Base-by-base conservation (phyloP, 2,797 vertebrate species). In the Sciaenops ocellatus region DNA sequence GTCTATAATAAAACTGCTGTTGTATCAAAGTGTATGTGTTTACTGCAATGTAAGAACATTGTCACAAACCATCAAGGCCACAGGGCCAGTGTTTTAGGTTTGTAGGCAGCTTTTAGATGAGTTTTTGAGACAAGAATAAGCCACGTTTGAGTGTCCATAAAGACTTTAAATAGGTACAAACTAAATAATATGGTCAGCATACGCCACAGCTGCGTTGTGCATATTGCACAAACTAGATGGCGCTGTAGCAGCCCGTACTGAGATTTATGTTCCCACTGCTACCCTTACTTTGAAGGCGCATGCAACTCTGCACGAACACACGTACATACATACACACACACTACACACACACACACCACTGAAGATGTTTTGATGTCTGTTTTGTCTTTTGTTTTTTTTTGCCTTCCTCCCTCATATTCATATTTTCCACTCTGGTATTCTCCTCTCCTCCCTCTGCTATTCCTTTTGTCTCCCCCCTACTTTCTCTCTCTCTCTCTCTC, bases 381-480 rank as follows among this genome's bases (percentile, higher is more conserved):
- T 73, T 67, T 64, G 70, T 76, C 54, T 81, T 61, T 8, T 68
- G 7, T 24, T 81, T 73, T 61, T 61, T 63, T n/a, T 38, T 38
- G 34, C 34, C 47, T 52, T 62, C 22, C 20, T 63, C 61, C 68
- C 79, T 83, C 78, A 87, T 80, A 67, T 96, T 96, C 94, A 96
- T 96, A 95, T 69, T 92, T 94, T 89, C 93, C 94, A 94, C 95
- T 96, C 94, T 95, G 73, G 54, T 68, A 69, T 79, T 78, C 72
- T 15, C 20, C 65, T 72, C 65, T 76, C 73, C 48, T 65, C 26
- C 22, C 64, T 47, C 42, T 38, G 4, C 59, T 60, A 66, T 47
- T 13, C 11, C n/a, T 22, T 59, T 63, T 57, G 5, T 59, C 54
- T 54, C 69, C 34, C 30, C 24, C 13, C 9, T n/a, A 9, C 60